Base-by-base conservation (phyloP, 37 sponge, comb jelly and placozoan genomes). In the Beroe ovata region DNA sequence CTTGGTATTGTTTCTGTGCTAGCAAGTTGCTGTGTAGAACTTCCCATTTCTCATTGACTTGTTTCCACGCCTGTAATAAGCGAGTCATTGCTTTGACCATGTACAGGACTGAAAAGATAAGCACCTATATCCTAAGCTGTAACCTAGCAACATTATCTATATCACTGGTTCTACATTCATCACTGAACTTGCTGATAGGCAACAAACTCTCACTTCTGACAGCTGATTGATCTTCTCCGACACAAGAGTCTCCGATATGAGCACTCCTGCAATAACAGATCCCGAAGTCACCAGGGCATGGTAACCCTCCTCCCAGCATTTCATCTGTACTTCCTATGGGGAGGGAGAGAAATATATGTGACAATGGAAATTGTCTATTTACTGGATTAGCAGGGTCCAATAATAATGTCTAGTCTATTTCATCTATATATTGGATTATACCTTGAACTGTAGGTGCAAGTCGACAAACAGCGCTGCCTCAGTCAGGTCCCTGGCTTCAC, bases 231-330 rank as follows among this genome's bases (percentile, higher is more conserved):
- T 47, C 11, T 47, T 47, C 47, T 77, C 84, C 4, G 26, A 32
- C 35, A 77, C 84, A 18, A 36, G 84, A 20, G 26, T 40, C 84
- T 77, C 84, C 22, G 26, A 30, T 1, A 77, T 77, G 25, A 36
- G 84, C 2, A 77, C 84, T 4, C 84, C 84, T 3, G 84, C 41
- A 25, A 77, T 77, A 42, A n/a, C 84, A 3, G 54, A 16, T 3
- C 84, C 84, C 21, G 41, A 36, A 32, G 26, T 23, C n/a, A 32
- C 1, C 14, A 77, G 84, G 33, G 26, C 23, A 40, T 22, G 16
- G 84, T 32, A 77, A 77, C 84, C 41, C 54, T 77, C 84, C 22
- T 77, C 22, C 84, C 84, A 77, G 25, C 84, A 77, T 26, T 77
- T 30, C 84, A 77, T 39, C 84, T 77, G 54, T 16, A 77, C 84